Evolutionary conservation across 2,797 vertebrate genomes (phyloP).

Genomic region (Labeo calbasu): DNA sequence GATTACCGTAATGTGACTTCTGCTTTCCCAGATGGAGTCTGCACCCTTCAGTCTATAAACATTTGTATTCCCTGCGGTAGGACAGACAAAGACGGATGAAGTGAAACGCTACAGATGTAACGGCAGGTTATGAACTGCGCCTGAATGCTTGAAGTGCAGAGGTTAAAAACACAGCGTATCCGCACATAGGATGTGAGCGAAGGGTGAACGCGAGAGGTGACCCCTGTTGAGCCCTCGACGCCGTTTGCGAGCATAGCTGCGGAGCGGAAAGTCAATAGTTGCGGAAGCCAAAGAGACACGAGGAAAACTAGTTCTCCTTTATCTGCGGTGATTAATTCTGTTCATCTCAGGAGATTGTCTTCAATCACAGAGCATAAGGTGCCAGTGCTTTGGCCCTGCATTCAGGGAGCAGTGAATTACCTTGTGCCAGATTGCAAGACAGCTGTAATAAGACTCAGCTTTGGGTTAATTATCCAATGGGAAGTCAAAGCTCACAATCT

Average conservation of each 20-base stretch:
- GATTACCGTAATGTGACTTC: slow-evolving; percentile 79
- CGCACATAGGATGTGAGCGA: background rate
- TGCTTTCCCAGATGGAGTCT: slow-evolving; percentile 70
- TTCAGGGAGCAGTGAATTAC: slow-evolving; percentile 78
- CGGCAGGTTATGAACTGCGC: slow-evolving; percentile 57
- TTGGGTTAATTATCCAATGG: slow-evolving; percentile 74
- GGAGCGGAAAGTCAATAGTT: slow-evolving; percentile 74
- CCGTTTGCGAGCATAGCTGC: slow-evolving; percentile 74
- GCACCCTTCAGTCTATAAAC: slow-evolving; percentile 59
- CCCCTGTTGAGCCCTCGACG: slow-evolving; percentile 75
- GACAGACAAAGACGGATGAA: slow-evolving; percentile 57
- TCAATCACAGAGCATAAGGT: slow-evolving; percentile 84
- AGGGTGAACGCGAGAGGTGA: slow-evolving; percentile 63
- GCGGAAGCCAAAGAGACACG: slow-evolving; percentile 67
- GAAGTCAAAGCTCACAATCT: slow-evolving; percentile 72
- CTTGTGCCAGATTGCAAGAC: slow-evolving; percentile 76
- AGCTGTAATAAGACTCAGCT: slow-evolving; percentile 73
- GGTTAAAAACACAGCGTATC: slow-evolving; percentile 41
- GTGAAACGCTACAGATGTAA: slow-evolving; percentile 53
- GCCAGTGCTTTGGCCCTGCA: slow-evolving; percentile 75
- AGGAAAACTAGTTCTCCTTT: slow-evolving; percentile 68
- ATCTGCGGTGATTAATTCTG: slow-evolving; percentile 81
- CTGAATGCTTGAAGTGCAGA: slow-evolving; percentile 47
- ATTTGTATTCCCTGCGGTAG: slow-evolving; percentile 64
- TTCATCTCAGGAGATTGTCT: slow-evolving; percentile 80